phyloP scores from a whole-genome alignment of 1,140 invertebrate genomes.

The Aphidius gifuensis region DNA sequence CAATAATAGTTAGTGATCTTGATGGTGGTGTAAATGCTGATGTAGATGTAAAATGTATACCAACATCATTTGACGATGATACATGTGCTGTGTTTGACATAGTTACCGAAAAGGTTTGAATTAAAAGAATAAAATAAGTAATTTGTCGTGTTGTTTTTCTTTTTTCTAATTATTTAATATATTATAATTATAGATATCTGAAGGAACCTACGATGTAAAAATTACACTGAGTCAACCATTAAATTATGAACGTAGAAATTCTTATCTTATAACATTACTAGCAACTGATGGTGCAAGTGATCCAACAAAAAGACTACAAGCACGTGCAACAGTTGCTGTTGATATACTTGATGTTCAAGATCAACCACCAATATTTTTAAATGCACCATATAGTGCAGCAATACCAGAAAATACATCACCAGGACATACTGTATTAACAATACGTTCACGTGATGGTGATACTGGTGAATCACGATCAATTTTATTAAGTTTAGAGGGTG shows the following conservation, averaged over 20 bases:
- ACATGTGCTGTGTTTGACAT: slow-evolving; percentile 68
- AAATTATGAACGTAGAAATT: slow-evolving; percentile 72
- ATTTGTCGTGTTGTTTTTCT: too few species aligned
- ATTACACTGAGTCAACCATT: slow-evolving; percentile 63
- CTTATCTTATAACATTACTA: slow-evolving; percentile 67
- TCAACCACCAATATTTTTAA: slow-evolving; percentile 74
- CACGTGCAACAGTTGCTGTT: slow-evolving; percentile 69
- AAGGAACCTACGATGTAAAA: slow-evolving; percentile 69
- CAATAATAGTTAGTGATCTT: slow-evolving; percentile 72
- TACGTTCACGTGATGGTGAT: slow-evolving; percentile 74
- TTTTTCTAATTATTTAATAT: not conserved
- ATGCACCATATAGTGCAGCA: slow-evolving; percentile 74
- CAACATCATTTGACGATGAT: slow-evolving; percentile 59
- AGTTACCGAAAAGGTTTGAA: slow-evolving; percentile 60
- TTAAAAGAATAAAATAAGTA: too few species aligned
- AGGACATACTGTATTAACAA: slow-evolving; percentile 62
- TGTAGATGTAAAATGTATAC: slow-evolving; percentile 64
- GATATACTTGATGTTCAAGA: slow-evolving; percentile 77
- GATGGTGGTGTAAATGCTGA: slow-evolving; percentile 76
- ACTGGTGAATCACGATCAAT: slow-evolving; percentile 68
- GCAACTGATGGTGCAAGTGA: slow-evolving; percentile 66
- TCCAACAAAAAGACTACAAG: slow-evolving; percentile 57
- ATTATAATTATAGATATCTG: slow-evolving; percentile 52
- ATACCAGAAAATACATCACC: slow-evolving; percentile 69
- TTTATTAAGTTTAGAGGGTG: slow-evolving; percentile 65